A percentile compares a stretch with the other conserved stretches of the same genome.
These are phyloP conservation scores for Prionace glauca DNA, from an alignment of 2,797 vertebrate genomes.

Conservation along the genomic window DNA sequence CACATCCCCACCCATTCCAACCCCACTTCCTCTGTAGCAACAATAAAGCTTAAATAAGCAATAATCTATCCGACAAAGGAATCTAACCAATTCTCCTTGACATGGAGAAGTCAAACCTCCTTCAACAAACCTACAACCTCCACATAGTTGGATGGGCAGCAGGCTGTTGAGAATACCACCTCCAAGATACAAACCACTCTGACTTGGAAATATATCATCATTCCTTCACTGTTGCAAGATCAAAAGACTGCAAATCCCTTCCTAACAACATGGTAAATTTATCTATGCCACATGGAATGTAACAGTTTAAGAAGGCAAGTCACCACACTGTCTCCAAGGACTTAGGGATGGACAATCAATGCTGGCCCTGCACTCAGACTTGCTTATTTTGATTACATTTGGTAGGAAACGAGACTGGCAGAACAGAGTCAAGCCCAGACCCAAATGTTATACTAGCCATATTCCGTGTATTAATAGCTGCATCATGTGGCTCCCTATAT, in stretches of 20 bases:
- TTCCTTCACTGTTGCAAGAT: not conserved
- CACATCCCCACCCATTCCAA: not conserved
- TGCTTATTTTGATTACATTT: too few relatives aligned
- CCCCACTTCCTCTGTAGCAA: not conserved
- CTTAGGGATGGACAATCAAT: too few relatives aligned
- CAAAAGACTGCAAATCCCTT: not conserved
- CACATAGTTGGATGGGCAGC: not conserved
- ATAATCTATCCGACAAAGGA: not conserved
- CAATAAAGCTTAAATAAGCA: not conserved
- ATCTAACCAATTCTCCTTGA: too few relatives aligned
- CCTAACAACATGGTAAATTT: not conserved
- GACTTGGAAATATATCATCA: not conserved
- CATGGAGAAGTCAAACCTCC: too few relatives aligned
- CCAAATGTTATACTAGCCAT: not conserved
- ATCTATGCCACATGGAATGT: not conserved
- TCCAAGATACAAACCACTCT: not conserved
- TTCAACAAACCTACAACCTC: not conserved
- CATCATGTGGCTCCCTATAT: not conserved
- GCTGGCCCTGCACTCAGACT: not conserved
- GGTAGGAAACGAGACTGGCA: not conserved
- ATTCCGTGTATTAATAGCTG: not conserved
- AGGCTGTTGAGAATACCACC: not conserved
- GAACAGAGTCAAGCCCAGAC: not conserved
- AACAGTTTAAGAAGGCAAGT: not conserved
- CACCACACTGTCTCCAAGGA: too few relatives aligned